Base-by-base conservation (phyloP, 2,113 vertebrate species). In the Charadrius vociferus region DNA sequence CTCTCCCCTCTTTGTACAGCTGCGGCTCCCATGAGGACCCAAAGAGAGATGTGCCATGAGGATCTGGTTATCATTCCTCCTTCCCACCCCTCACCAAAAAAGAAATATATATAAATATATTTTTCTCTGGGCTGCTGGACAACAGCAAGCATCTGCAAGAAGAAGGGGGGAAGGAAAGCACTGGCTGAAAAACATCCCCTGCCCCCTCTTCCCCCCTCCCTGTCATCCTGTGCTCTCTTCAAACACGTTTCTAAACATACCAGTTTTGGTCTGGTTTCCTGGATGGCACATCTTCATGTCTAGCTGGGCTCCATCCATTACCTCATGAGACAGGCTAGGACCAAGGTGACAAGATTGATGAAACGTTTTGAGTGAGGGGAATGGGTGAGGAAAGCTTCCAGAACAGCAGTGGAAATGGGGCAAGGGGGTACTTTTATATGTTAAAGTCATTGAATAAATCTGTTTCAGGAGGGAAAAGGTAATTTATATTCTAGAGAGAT, bases 261-360 rank as follows among this genome's bases (percentile, higher is more conserved):
- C 66, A 78, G 72, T 95, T 96, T 95, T 82, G 95, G 93, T 95
- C 95, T 95, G 95, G 95, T 96, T 97, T 96, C 95, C 97, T 96
- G 95, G 90, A 96, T 96, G 95, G 95, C 95, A 93, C 97, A 88
- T 94, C 94, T 85, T 86, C 92, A 8, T 71, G 91, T 97, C 96
- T 96, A 96, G 93, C 89, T 94, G 87, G 81, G 56, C 72, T 87
- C 62, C 70, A 88, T 96, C 95, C 93, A 85, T 97, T 97, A 95
- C 81, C 73, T 95, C 53, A 71, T 93, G 87, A 96, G 95, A 92
- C 95, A 86, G 82, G 30, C 22, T 95, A 95, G 75, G 73, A 93
- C 43, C 45, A 39, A 91, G 45, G 74, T 81, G 92, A 90, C 94
- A 95, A 96, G 90, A 95, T 30, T 81, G 78, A 96, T 94, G 93